Base-by-base conservation (phyloP, 2,113 vertebrate genomes). In the Athene noctua region DNA sequence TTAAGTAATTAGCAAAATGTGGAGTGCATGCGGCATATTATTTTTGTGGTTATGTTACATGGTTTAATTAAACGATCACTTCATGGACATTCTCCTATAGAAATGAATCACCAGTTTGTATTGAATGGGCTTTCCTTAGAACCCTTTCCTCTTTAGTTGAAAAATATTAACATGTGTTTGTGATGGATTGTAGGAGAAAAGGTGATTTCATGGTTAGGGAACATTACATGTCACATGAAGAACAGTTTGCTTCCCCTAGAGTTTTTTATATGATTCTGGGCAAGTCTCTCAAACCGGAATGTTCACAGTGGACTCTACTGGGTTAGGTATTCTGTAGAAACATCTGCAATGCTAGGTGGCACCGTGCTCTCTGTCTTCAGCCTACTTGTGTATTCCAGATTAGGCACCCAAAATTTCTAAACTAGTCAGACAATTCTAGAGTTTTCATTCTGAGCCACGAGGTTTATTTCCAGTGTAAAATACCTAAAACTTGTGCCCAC, bases 311-410 rank as follows among this genome's bases (percentile, higher is more conserved):
- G 62, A 34, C 30, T 91, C 52, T 58, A 0, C 49, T 34, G 13
- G 27, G 21, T 26, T 65, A 15, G 40, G 11, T 36, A 13, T 72
- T 85, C 74, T 66, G 36, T 46, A 20, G 62, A 67, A 91, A 14
- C 15, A 32, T 30, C 22, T 62, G 3, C 70, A 63, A 0, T 8
- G 18, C 9, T 4, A 1, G 6, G 0, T 1, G 23, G 38, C 2
- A 0, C 38, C 57, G 15, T 72, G 18, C 2, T n/a, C 13, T 79
- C 66, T 57, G 34, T 80, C 58, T 66, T 79, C 22, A n/a, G 46
- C 44, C 25, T 38, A 2, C 68, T 20, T 49, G 38, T 16, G 19
- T 29, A 5, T 74, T 77, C 70, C 26, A 71, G 14, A 65, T 38
- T 23, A 65, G 42, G 38, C 36, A 62, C 11, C 26, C 40, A 38